phyloP scores from a whole-genome alignment of 2,797 vertebrate species.

The Sebastes paucispinis region DNA sequence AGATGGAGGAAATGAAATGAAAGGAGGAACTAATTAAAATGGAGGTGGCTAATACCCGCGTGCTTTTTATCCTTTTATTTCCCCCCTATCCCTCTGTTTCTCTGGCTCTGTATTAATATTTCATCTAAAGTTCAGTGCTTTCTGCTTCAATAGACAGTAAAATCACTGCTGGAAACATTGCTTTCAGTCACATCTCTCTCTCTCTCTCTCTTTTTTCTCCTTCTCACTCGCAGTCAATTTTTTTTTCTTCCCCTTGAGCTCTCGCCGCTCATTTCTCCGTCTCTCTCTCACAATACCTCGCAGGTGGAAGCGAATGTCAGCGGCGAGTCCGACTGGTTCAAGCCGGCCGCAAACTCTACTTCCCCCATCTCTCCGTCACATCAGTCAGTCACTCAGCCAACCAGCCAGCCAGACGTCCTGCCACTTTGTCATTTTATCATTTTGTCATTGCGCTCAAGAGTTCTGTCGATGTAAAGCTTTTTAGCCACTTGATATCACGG shows the following conservation, averaged over 20 bases:
- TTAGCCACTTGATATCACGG: constrained; percentile 22
- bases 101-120: constrained; percentile 78
- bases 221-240: constrained; percentile 9
- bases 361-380: constrained; percentile 13
- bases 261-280: not conserved
- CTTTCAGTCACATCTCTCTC: constrained; percentile 66
- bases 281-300: constrained; percentile 28
- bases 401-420: not conserved
- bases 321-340: constrained; percentile 13
- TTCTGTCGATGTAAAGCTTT: constrained; percentile 39
- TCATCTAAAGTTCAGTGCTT: constrained; percentile 80
- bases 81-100: constrained; percentile 62
- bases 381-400: constrained; percentile 40
- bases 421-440: constrained; percentile 29
- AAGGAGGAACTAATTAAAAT: constrained; percentile 77
- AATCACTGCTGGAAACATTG: constrained; percentile 76
- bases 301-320: constrained; percentile 49
- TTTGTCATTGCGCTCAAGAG: constrained; percentile 10
- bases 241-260: constrained; percentile 2
- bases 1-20: constrained; percentile 67
- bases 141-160: constrained; percentile 80
- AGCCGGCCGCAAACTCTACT: constrained; percentile 15
- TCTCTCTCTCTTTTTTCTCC: not conserved
- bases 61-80: constrained; percentile 71
- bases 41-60: constrained; percentile 68